Conservation (phyloP, 2,888 invertebrate genomes). For the Pandemis cinnamomeana region DNA sequence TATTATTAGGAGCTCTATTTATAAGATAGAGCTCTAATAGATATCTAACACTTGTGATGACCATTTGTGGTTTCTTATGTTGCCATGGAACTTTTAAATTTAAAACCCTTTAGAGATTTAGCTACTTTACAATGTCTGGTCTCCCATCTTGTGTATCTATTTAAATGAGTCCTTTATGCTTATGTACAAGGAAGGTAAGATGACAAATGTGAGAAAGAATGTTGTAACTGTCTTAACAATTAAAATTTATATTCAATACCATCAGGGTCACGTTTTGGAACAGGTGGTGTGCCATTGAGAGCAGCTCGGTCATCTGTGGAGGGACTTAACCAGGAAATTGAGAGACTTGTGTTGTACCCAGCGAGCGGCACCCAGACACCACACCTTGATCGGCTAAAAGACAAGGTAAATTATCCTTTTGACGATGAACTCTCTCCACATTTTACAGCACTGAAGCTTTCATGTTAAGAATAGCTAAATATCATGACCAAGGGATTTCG, state of each 20-base stretch:
- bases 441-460: neutral
- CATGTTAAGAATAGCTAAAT: no score
- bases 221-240: neutral
- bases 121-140: no score
- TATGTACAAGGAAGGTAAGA: no score
- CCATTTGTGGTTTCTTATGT: no score
- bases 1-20: neutral
- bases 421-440: neutral
- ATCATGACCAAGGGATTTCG: no score
- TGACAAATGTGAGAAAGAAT: no score
- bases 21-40: constrained; percentile 5
- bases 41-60: no score
- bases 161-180: no score
- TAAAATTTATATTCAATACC: constrained; percentile 25
- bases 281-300: constrained; percentile 82
- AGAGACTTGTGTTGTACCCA: constrained; percentile 88
- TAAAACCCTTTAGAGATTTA: no score
- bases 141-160: no score
- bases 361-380: constrained; percentile 81
- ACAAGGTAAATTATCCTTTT: constrained; percentile 78
- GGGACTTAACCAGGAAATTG: constrained; percentile 94
- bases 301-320: constrained; percentile 93
- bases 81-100: no score
- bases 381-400: constrained; percentile 82
- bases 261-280: constrained; percentile 77